phyloP scores from a whole-genome alignment of 2,113 vertebrate species.

The Corythoichthys intestinalis region DNA sequence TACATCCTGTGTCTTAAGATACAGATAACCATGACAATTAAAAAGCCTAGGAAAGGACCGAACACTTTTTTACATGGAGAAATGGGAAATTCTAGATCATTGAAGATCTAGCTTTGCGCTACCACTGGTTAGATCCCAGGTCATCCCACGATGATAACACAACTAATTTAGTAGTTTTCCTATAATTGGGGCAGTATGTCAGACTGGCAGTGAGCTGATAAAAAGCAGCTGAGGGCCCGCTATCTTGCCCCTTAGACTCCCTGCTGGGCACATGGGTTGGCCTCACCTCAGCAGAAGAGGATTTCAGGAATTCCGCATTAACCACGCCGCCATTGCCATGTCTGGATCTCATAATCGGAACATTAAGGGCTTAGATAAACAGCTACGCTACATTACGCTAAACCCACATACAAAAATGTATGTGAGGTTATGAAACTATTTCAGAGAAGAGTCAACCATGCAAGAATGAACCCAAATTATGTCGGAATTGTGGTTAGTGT shows the following conservation, averaged over 20 bases:
- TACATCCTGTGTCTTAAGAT: neutral
- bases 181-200: slow-evolving; percentile 53
- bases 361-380: neutral
- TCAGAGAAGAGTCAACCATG: too few relatives aligned
- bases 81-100: too few relatives aligned
- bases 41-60: too few relatives aligned
- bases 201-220: slow-evolving; percentile 43
- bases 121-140: slow-evolving; percentile 23
- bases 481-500: too few relatives aligned
- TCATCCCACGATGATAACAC: slow-evolving; percentile 24
- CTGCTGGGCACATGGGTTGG: too few relatives aligned
- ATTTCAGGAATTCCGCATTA: slow-evolving; percentile 50
- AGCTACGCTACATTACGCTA: neutral
- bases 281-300: slow-evolving; percentile 7
- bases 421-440: too few relatives aligned
- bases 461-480: too few relatives aligned
- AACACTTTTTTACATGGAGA: too few relatives aligned
- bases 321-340: neutral
- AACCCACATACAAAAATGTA: neutral
- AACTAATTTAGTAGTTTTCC: slow-evolving; percentile 53
- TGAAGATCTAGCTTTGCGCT: too few relatives aligned
- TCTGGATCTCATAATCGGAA: slow-evolving; percentile 14
- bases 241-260: slow-evolving; percentile 22
- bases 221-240: slow-evolving; percentile 57
- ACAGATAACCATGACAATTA: too few relatives aligned